A percentile compares a stretch with the other conserved stretches of the same genome.
Evolutionary conservation across 2,888 invertebrate species (phyloP).

Genomic region (Trichacis sp.): DNA sequence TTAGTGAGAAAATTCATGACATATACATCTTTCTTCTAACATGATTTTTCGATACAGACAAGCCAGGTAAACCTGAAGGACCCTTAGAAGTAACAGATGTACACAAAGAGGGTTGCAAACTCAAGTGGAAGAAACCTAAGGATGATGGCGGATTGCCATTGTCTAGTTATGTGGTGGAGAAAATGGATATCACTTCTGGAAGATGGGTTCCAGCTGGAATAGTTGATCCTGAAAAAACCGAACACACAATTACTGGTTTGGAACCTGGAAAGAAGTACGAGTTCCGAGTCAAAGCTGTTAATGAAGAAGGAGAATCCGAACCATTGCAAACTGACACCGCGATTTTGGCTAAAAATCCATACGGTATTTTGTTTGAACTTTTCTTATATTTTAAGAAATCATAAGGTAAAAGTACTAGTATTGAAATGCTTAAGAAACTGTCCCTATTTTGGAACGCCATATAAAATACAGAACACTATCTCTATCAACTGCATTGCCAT

Average conservation of each 20-base stretch:
- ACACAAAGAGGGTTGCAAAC: slow-evolving; percentile 92
- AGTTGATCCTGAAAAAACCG: slow-evolving; percentile 83
- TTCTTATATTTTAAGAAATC: too few species aligned
- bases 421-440: too few species aligned
- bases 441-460: too few species aligned
- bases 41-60: too few species aligned
- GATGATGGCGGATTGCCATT: slow-evolving; percentile 96
- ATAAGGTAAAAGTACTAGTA: too few species aligned
- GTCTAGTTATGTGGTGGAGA: slow-evolving; percentile 92
- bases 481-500: too few species aligned
- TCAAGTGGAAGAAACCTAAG: slow-evolving; percentile 95
- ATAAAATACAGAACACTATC: too few species aligned
- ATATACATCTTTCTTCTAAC: too few species aligned
- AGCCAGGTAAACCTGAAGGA: slow-evolving; percentile 90
- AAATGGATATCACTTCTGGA: slow-evolving; percentile 90
- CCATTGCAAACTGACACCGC: slow-evolving; percentile 91
- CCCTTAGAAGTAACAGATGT: slow-evolving; percentile 92
- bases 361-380: slow-evolving; percentile 73
- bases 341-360: slow-evolving; percentile 97
- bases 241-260: slow-evolving; percentile 87
- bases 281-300: slow-evolving; percentile 96
- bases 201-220: slow-evolving; percentile 90
- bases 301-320: slow-evolving; percentile 97
- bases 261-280: slow-evolving; percentile 97
- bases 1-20: too few species aligned